These are phyloP conservation scores for Heliothis peltigera DNA, from an alignment of 2,888 invertebrate genomes.

Conservation along the genomic window DNA sequence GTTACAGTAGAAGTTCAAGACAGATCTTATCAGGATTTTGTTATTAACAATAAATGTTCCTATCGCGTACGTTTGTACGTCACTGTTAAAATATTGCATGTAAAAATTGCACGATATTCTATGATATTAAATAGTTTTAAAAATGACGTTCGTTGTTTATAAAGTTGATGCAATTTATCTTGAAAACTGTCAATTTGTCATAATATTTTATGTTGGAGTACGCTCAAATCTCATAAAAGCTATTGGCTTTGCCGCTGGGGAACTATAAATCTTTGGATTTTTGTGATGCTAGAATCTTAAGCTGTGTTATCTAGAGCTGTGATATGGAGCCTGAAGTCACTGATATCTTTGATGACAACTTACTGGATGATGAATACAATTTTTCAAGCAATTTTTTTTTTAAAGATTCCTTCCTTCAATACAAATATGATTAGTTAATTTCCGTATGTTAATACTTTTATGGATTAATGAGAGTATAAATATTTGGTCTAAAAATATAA, in stretches of 20 bases:
- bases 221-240: conserved; percentile 67
- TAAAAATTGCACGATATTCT: no score
- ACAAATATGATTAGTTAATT: no score
- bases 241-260: conserved; percentile 63
- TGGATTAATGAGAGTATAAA: no score
- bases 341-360: background rate
- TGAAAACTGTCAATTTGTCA: conserved; percentile 58
- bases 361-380: background rate
- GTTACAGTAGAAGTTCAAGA: no score
- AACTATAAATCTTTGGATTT: conserved; percentile 67
- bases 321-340: conserved; percentile 4
- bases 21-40: no score
- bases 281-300: conserved; percentile 66
- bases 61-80: no score
- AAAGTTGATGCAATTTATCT: conserved; percentile 35
- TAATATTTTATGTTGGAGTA: conserved; percentile 65
- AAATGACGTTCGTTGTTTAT: conserved; percentile 20
- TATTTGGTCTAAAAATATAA: no score
- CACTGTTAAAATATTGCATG: no score
- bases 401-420: no score
- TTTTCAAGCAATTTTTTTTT: background rate
- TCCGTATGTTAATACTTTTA: no score
- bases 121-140: background rate
- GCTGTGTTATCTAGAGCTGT: conserved; percentile 64
- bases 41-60: no score